A percentile compares a stretch with the other conserved stretches of the same genome.
Evolutionary conservation across 2,888 invertebrate genomes (phyloP).

Genomic region (Yponomeuta sedellus): DNA sequence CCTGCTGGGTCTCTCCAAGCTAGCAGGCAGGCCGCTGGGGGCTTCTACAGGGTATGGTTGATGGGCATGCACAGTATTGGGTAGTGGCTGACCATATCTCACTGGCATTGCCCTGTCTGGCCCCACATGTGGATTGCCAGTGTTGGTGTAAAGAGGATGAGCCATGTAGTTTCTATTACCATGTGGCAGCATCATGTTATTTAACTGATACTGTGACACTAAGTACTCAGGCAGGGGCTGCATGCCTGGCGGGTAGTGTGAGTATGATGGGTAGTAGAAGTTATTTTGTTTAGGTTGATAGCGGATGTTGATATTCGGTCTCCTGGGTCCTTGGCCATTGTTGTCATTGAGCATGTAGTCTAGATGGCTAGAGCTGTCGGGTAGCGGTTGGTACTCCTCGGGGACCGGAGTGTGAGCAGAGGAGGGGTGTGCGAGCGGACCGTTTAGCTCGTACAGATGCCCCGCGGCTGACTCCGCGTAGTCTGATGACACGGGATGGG

Average conservation of each 20-base stretch:
- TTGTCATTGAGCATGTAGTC: slow-evolving; percentile 49
- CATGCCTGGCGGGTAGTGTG: slow-evolving; percentile 34
- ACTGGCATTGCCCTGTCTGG: slow-evolving; percentile 29
- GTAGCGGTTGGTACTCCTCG: slow-evolving; percentile 67
- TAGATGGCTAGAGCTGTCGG: slow-evolving; percentile 61
- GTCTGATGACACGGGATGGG: slow-evolving; percentile 39
- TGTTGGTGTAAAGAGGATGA: slow-evolving; percentile 42
- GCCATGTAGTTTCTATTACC: slow-evolving; percentile 45
- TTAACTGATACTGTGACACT: slow-evolving; percentile 40
- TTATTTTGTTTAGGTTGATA: slow-evolving; percentile 62
- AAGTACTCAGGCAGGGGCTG: slow-evolving; percentile 42
- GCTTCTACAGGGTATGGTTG: slow-evolving; percentile 22
- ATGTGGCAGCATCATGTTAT: slow-evolving; percentile 46
- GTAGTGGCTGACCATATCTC: slow-evolving; percentile 35
- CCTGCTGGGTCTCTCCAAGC: slow-evolving; percentile 61
- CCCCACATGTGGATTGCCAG: slow-evolving; percentile 31
- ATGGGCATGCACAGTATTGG: slow-evolving; percentile 29
- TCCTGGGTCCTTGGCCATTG: slow-evolving; percentile 33
- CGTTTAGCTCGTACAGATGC: slow-evolving; percentile 48
- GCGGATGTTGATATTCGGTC: slow-evolving; percentile 51
- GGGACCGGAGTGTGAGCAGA: slow-evolving; percentile 63
- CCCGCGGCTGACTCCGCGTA: slow-evolving; percentile 54
- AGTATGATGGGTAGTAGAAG: slow-evolving; percentile 51
- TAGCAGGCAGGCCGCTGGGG: slow-evolving; percentile 28
- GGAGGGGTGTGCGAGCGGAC: slow-evolving; percentile 45